Base-by-base conservation (phyloP, 2,888 invertebrate genomes). In the Andrena bucephala region DNA sequence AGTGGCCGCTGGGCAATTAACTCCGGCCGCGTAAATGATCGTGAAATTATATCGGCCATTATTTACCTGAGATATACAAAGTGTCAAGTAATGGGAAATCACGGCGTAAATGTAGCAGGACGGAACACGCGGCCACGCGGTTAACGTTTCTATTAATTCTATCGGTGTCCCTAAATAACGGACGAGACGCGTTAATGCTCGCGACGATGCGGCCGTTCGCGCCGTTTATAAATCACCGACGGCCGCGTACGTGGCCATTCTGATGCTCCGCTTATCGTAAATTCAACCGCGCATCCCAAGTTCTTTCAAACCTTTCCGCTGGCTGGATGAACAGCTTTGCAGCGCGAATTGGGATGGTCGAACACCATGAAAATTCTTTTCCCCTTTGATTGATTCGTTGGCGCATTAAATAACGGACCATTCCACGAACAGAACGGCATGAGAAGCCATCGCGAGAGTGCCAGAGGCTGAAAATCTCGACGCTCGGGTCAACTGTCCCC, bases 131-230 rank as follows among this genome's bases (percentile, higher is more conserved):
- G 20, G 57, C 24, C 7, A 62, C 59, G 73, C 50, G 79, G 79
- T 82, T 70, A 79, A 82, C 81, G 79, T 82, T 82, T 82, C 81
- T 82, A 82, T 82, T 79, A 79, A 82, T 85, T 81, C 75, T 66
- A 75, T 77, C 78, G 81, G 65, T 73, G 78, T 73, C 76, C 72
- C 76, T 68, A 85, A 81, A 85, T 85, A 78, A 84, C 72, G 74
- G 67, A 82, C 75, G 86, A 57, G 77, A 67, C 77, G 71, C 82
- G 77, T 77, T 85, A 85, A 86, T 80, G 73, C 59, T 52, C 83
- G 57, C 75, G 76, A 63, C 78, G 79, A 76, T 71, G 81, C 70
- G 63, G 65, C 74, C 36, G 66, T 62, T 62, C 62, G 65, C 4
- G 78, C 62, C 73, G 70, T 36, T 81, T 70, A 70, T 83, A 83